Evolutionary conservation across 2,888 invertebrate genomes (phyloP).

Genomic region (Lepidocyrtinus sp.): DNA sequence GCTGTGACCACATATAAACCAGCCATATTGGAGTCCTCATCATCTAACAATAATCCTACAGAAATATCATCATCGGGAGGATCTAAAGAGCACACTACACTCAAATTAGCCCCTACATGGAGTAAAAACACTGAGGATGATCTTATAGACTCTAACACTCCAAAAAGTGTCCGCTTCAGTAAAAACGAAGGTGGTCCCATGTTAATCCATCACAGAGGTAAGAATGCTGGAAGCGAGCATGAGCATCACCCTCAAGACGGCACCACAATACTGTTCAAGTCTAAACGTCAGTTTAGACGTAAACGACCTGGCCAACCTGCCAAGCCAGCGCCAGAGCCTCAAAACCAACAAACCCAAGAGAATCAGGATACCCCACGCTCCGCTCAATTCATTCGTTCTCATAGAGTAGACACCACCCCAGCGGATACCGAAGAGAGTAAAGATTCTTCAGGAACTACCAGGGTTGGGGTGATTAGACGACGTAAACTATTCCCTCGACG

Average conservation of each 20-base stretch:
- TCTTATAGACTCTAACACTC: constrained; percentile 53
- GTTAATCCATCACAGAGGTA: constrained; percentile 35
- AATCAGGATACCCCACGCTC: constrained; percentile 18
- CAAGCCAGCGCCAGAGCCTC: constrained; percentile 38
- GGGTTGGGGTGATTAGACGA: constrained; percentile 51
- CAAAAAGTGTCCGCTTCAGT: constrained; percentile 54
- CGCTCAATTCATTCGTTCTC: constrained; percentile 2
- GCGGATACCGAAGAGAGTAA: neutral
- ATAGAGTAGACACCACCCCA: neutral
- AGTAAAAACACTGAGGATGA: constrained; percentile 45
- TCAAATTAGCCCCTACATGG: constrained; percentile 22
- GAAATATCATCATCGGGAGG: neutral
- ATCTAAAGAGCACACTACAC: constrained; percentile 13
- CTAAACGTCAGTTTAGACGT: constrained; percentile 60
- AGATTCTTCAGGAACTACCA: constrained; percentile 31
- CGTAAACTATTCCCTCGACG: constrained; percentile 56
- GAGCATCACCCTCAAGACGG: constrained; percentile 31
- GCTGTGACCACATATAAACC: constrained; percentile 48
- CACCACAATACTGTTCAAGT: constrained; percentile 59
- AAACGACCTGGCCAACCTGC: constrained; percentile 53
- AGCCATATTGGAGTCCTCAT: constrained; percentile 24
- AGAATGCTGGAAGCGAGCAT: neutral
- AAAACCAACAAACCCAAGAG: neutral
- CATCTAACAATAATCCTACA: neutral
- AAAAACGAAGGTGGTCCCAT: constrained; percentile 56